Evolutionary conservation across 2,888 invertebrate genomes (phyloP), one percentile per base, ranked within the genome.

Genomic region (Xestobium rufovillosum): DNA sequence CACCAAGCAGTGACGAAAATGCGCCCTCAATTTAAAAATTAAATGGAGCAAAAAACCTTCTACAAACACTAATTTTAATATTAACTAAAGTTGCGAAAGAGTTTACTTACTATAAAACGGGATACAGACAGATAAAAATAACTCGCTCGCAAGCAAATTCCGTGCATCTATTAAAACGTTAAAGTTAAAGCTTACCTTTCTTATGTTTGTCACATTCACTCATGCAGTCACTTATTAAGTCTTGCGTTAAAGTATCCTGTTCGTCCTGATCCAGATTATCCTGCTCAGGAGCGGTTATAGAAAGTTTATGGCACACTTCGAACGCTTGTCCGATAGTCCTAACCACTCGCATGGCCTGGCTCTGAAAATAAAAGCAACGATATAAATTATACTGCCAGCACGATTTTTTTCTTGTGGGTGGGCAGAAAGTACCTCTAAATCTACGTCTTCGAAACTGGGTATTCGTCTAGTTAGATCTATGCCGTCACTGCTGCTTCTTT

Each of bases 271-370:
- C 70, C 43, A 65, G 62, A 48, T 67, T 68, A 49, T 70, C 69
- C 44, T 65, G 65, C 45, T 60, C 62, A 23, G 64, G 65, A 38
- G 63, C 61, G 30, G 60, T 63, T 56, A 78, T 72, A 58, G 85
- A 83, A 69, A 89, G 76, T 71, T 95, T 94, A 78, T 97, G 96
- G 75, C 96, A 97, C 65, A 97, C 96, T 70, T 98, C 97, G 70
- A 98, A 98, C 23, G 97, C 97, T 70, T 98, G 97, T 30, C 97
- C 97, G 50, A 98, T 91, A 4, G 97, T 97, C 57, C 96, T 81
- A 43, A 98, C 98, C 52, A 98, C 90, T 52, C 89, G 79, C 92
- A 97, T 95, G 17, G 97, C 97, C 74, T 97, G 95, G 67, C 86
- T 91, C 96, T 96, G 79, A 10, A 62, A 61, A 41, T 48, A 51